Base-by-base conservation (phyloP, 2,888 invertebrate genomes). In the Frankliniella fusca region DNA sequence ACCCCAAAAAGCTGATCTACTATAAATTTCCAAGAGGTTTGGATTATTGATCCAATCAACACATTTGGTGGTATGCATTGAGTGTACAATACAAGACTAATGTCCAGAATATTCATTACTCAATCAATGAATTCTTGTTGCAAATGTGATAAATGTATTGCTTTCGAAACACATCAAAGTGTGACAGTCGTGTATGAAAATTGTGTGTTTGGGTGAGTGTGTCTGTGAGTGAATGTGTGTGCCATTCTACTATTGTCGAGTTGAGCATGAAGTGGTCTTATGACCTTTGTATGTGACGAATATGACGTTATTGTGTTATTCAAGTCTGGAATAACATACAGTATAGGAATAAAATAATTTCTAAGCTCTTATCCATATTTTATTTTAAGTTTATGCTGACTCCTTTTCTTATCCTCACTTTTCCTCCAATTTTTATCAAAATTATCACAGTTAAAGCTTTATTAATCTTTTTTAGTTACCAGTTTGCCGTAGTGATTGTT, bases 401-500 rank as follows among this genome's bases (percentile, higher is more conserved):
- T 38, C 38, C 5, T 38, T 38, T 38, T n/a, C n/a, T n/a, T n/a
- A n/a, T n/a, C n/a, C n/a, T n/a, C n/a, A n/a, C 38, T 38, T 38
- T 38, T 38, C 5, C 38, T 38, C 38, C 38, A 38, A 15, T 54
- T 54, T 54, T 54, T 20, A 54, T 54, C 20, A 20, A 54, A 15
- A 15, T 9, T 54, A 20, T 54, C 11, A 15, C 7, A 54, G 5
- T 54, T 54, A 11, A 54, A 15, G 11, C 54, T 54, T 15, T 0
- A 54, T 15, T 54, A 20, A 0, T 54, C 12, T 20, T 54, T 54
- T 38, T 38, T 2, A 38, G 48, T 61, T 23, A 81, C 49, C 50
- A 83, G 81, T n/a, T 28, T 80, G 23, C 83, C 84, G 81, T 84
- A 85, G 23, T 83, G 81, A 38, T 81, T 50, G 12, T 81, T 28